A percentile compares a stretch with the other conserved stretches of the same genome.
phyloP scores from a whole-genome alignment of 2,113 vertebrate genomes.

The Rhodinocichla rosea region DNA sequence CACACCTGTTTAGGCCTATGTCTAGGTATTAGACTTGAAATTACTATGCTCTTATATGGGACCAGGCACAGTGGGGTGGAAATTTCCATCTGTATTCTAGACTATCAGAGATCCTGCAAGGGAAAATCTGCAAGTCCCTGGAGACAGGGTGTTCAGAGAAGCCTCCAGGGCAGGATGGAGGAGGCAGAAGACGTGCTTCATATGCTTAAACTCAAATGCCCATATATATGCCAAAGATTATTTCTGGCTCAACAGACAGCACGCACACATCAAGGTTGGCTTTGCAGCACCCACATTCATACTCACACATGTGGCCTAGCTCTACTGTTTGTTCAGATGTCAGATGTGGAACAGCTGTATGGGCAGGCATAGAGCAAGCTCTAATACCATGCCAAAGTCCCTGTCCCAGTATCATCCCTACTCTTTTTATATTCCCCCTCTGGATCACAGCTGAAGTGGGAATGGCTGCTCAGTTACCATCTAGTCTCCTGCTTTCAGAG shows the following conservation, averaged over 20 bases:
- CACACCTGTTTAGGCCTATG: not conserved
- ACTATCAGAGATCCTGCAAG: not conserved
- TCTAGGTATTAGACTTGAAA: not conserved
- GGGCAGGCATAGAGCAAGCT: not conserved
- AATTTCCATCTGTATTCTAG: not conserved
- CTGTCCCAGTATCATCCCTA: not conserved
- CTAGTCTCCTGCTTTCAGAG: not conserved
- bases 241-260: not conserved
- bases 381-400: not conserved
- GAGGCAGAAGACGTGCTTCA: not conserved
- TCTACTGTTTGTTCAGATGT: not conserved
- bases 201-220: not conserved
- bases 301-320: not conserved
- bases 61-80: not conserved
- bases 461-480: not conserved
- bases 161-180: not conserved
- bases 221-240: not conserved
- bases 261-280: not conserved
- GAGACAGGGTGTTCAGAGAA: not conserved
- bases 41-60: not conserved
- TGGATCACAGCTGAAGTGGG: not conserved
- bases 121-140: not conserved
- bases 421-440: not conserved
- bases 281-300: not conserved
- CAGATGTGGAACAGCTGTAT: not conserved